Conservation (phyloP, 2,797 vertebrate species). For the Smutsia gigantea region DNA sequence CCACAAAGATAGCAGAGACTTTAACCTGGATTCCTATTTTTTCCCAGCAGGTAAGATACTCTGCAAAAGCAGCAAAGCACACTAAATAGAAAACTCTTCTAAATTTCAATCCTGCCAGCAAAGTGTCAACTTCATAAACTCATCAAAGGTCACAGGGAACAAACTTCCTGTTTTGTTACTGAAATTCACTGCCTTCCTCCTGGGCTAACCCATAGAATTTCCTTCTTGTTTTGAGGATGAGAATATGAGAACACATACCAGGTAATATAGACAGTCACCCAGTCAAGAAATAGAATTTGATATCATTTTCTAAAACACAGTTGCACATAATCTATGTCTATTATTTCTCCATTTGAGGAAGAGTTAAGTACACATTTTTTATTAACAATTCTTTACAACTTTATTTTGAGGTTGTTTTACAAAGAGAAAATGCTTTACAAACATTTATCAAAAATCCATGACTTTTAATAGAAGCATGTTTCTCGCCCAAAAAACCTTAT, state of each 20-base stretch:
- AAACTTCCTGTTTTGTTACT: slow-evolving; percentile 64
- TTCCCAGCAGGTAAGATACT: slow-evolving; percentile 32
- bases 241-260: slow-evolving; percentile 46
- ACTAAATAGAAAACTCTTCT: slow-evolving; percentile 59
- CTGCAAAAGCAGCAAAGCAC: slow-evolving; percentile 63
- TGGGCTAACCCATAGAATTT: slow-evolving; percentile 54
- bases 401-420: slow-evolving; percentile 45
- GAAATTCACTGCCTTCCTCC: slow-evolving; percentile 53
- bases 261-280: background rate
- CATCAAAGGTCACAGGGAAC: slow-evolving; percentile 56
- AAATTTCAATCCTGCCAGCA: slow-evolving; percentile 58
- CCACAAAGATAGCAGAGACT: slow-evolving; percentile 48
- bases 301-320: slow-evolving; percentile 52
- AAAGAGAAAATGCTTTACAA: slow-evolving; percentile 19
- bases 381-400: background rate
- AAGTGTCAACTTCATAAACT: slow-evolving; percentile 59
- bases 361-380: background rate
- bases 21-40: slow-evolving; percentile 57
- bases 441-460: slow-evolving; percentile 51
- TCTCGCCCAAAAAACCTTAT: background rate
- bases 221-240: slow-evolving; percentile 46
- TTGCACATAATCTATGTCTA: background rate
- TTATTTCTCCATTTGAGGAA: slow-evolving; percentile 25
- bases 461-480: slow-evolving; percentile 23
- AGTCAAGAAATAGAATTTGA: slow-evolving; percentile 28